Base-by-base conservation (phyloP, 2,113 vertebrate species). In the Microcebus tavaratra region DNA sequence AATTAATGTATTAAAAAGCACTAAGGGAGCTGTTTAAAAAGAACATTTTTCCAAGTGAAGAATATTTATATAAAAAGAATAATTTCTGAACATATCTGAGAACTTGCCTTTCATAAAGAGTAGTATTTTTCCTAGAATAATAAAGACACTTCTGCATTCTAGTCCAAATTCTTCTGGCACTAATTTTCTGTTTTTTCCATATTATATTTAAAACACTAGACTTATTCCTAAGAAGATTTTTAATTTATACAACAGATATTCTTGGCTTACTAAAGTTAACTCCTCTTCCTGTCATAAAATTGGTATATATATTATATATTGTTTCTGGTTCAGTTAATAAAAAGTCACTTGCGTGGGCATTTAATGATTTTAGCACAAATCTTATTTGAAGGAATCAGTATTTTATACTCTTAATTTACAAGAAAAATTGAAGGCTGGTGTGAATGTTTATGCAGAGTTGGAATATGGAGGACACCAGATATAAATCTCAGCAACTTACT, bases 261-360 rank as follows among this genome's bases (percentile, higher is more conserved):
- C 13, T 53, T 72, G 8, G 42, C 80, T 96, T 91, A 94, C 96
- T 91, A 95, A 97, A 85, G 76, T 70, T 92, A 92, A 94, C 92
- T 96, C 91, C 57, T 90, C 36, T 92, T 92, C 31, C 39, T 94
- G 2, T 89, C 68, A 50, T 94, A 96, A 97, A 98, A 96, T 85
- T 92, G 65, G 50, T 96, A 95, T 96, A 95, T 61, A 68, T 68
- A 48, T 90, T 95, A 91, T 79, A 17, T 96, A 94, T 95, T 84
- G 34, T 95, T 98, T 95, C 59, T 84, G 68, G 61, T 92, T 95
- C 4, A 42, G 79, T 96, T 98, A 97, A 88, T 98, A 93, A 94
- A 90, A 92, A 95, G 75, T 98, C 85, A 87, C 7, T 15, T 53
- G 29, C 8, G 6, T 89, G 89, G 90, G 73, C 78, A 97, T 94